Base-by-base conservation (phyloP, 2,113 vertebrate genomes). In the Xenus cinereus region DNA sequence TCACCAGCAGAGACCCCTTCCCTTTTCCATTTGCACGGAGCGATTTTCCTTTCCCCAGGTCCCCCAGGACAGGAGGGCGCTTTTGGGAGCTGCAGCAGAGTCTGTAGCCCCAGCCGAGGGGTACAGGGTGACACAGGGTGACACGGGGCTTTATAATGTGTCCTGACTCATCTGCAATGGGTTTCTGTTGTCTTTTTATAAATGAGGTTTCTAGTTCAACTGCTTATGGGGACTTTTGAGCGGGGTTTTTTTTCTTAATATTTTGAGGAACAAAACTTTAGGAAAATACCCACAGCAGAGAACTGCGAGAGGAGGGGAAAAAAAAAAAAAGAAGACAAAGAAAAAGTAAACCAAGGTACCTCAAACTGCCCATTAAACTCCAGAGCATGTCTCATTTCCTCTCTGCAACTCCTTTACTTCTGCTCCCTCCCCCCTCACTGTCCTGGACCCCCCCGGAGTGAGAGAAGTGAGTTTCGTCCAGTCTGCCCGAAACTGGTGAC, bases 241-340 rank as follows among this genome's bases (percentile, higher is more conserved):
- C 30, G 37, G 84, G 63, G 5, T 2, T 11, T 64, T 66, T 41
- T 78, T 39, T 84, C 60, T 93, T 45, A 45, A 12, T 67, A 69
- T 82, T 97, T 97, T 96, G 94, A 97, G 97, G 95, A 95, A 95
- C 77, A 75, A 92, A 96, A 95, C 80, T 76, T 82, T 11, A 69
- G 80, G 80, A 93, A 96, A 97, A 95, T 69, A 95, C 95, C 95
- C 89, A 87, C 56, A 87, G 77, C 37, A 67, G 45, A 69, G 62
- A 96, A 91, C 37, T 56, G 82, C 48, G 51, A 19, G 30, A 17
- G n/a, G 50, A 6, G 37, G 50, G 45, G 45, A 21, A 10, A 45
- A 37, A 19, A 60, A n/a, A 45, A n/a, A 53, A 7, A 16, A 35
- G 32, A 4, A 48, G 48, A 48, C 14, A 59, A 66, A 80, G 7